Conservation (phyloP, 2,113 vertebrate genomes). For the Ornithorhynchus anatinus region DNA sequence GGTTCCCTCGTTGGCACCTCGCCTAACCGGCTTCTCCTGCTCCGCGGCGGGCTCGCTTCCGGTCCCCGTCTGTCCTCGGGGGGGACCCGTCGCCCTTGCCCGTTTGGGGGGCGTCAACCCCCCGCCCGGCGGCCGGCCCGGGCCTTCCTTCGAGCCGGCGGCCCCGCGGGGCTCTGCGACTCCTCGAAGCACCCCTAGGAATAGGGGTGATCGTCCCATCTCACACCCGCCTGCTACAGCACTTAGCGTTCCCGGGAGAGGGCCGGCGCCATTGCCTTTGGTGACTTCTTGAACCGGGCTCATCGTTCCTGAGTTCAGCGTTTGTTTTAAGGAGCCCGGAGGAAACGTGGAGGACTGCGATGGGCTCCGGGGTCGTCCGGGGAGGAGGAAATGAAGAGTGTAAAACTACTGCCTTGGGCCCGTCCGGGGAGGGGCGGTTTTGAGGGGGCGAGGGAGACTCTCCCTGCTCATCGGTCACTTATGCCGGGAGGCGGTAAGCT, state of each 20-base stretch:
- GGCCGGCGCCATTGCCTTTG: not conserved
- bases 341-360: not conserved
- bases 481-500: not conserved
- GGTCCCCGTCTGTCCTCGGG: not conserved
- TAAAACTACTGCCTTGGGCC: not conserved
- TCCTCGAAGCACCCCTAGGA: not conserved
- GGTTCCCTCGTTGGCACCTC: not conserved
- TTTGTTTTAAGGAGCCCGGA: not conserved
- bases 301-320: not conserved
- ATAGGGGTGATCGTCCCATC: not conserved
- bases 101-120: not conserved
- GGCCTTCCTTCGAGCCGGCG: not conserved
- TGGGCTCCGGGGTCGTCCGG: not conserved
- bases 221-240: not conserved
- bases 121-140: constrained; percentile 1
- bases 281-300: constrained; percentile 33
- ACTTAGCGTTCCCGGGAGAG: constrained; percentile 26
- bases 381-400: constrained; percentile 20
- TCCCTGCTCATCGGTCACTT: not conserved
- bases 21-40: constrained; percentile 4
- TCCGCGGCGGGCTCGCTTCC: constrained; percentile 12
- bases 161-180: not conserved
- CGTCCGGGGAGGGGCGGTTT: not conserved
- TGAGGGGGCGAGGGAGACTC: not conserved
- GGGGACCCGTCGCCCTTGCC: not conserved